Percentiles rank a stretch among this genome's conserved stretches.
These are phyloP conservation scores for Hyles vespertilio DNA, from an alignment of 1,140 invertebrate genomes.

Conservation along the genomic window DNA sequence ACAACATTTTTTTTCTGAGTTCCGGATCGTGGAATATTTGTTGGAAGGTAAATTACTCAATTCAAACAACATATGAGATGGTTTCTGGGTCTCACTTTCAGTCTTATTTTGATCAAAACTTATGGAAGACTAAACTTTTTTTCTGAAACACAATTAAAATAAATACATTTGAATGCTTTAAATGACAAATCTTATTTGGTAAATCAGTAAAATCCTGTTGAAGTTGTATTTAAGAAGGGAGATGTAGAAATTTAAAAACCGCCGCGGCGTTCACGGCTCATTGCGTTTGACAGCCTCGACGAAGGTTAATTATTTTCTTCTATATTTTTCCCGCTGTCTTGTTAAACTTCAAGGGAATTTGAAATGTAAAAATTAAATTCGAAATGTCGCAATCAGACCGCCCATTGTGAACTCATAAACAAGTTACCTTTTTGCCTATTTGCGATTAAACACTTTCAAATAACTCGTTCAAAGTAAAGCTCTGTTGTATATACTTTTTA, in stretches of 20 bases:
- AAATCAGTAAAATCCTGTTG: too few species aligned
- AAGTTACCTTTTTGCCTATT: constrained; percentile 19
- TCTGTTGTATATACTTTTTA: constrained; percentile 1
- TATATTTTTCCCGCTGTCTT: constrained; percentile 19
- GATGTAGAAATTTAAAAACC: not conserved
- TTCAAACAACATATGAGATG: too few species aligned
- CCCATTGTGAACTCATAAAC: constrained; percentile 23
- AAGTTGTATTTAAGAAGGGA: too few species aligned
- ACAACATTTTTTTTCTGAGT: too few species aligned
- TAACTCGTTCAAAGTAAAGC: not conserved
- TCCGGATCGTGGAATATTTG: too few species aligned
- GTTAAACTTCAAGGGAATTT: constrained; percentile 18
- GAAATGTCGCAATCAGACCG: constrained; percentile 22
- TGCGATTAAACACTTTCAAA: constrained; percentile 24
- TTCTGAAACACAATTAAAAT: too few species aligned
- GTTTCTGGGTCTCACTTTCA: too few species aligned
- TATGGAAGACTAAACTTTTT: too few species aligned
- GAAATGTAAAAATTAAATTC: constrained; percentile 23
- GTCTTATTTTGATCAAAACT: too few species aligned
- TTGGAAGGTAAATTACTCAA: too few species aligned
- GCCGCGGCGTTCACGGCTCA: constrained; percentile 16
- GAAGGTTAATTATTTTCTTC: constrained; percentile 45
- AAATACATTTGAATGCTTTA: too few species aligned
- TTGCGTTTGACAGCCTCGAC: constrained; percentile 36
- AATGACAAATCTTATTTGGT: too few species aligned